phyloP scores from a whole-genome alignment of 2,888 invertebrate genomes.

The Tholera decimalis region DNA sequence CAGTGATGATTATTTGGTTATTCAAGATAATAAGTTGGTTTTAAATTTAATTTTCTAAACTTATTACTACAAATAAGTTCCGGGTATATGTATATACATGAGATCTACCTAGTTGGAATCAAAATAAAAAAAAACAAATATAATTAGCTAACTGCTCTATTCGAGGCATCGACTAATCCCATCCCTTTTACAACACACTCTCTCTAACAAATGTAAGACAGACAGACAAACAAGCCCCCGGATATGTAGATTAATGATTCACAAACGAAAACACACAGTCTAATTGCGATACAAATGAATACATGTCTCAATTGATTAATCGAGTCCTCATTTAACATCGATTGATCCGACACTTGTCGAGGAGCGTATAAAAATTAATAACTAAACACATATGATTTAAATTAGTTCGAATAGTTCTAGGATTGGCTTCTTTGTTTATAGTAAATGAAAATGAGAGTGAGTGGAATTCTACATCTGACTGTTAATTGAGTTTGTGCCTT shows the following conservation, averaged over 20 bases:
- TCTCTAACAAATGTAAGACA: constrained; percentile 75
- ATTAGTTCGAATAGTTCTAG: constrained; percentile 42
- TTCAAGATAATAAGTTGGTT: too few species aligned
- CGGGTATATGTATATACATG: too few species aligned
- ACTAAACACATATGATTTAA: constrained; percentile 47
- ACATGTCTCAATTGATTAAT: constrained; percentile 67
- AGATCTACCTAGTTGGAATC: too few species aligned
- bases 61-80: too few species aligned
- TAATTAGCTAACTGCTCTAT: too few species aligned
- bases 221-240: constrained; percentile 81
- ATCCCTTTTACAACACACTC: constrained; percentile 43
- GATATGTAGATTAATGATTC: constrained; percentile 87
- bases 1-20: too few species aligned
- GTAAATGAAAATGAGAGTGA: constrained; percentile 21
- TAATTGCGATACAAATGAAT: constrained; percentile 89
- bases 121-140: too few species aligned
- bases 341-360: constrained; percentile 59
- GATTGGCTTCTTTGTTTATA: constrained; percentile 35
- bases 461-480: too few species aligned
- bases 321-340: constrained; percentile 61
- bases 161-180: constrained; percentile 37
- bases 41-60: too few species aligned
- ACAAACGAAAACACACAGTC: constrained; percentile 77
- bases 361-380: constrained; percentile 46
- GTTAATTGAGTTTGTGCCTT: too few species aligned